Percentiles rank a stretch among this genome's conserved stretches.
These are phyloP conservation scores for Xestia xanthographa DNA, from an alignment of 2,888 invertebrate genomes.

Conservation along the genomic window DNA sequence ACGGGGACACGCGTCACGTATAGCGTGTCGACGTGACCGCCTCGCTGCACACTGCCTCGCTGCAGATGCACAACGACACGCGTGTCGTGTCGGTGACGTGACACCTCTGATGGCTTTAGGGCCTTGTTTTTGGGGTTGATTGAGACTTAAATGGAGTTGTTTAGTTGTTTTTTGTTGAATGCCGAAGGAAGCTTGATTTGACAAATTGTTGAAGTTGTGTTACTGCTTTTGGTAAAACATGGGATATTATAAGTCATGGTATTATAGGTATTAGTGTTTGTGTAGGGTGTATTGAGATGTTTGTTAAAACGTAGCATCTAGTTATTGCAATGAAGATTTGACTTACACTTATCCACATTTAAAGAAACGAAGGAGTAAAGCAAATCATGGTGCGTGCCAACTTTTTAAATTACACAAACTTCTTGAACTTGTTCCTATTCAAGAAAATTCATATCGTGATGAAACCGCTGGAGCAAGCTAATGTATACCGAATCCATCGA, in stretches of 20 bases:
- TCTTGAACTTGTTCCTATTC: not conserved
- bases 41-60: slow-evolving; percentile 2
- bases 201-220: not conserved
- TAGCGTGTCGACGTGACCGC: slow-evolving; percentile 34
- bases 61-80: slow-evolving; percentile 35
- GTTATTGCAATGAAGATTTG: not conserved
- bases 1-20: slow-evolving; percentile 24
- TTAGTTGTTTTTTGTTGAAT: not conserved
- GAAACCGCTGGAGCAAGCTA: slow-evolving; percentile 13
- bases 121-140: slow-evolving; percentile 2
- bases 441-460: slow-evolving; percentile 14
- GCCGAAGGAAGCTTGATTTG: not conserved
- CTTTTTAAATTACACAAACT: not conserved
- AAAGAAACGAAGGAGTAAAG: not conserved
- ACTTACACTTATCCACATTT: not conserved
- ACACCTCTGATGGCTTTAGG: slow-evolving; percentile 16
- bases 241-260: too few relatives aligned
- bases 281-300: not conserved
- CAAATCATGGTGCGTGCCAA: not conserved
- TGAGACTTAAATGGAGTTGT: not conserved
- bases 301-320: not conserved
- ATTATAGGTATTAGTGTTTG: too few relatives aligned
- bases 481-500: slow-evolving; percentile 30
- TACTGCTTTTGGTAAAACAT: too few relatives aligned
- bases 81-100: slow-evolving; percentile 3